Evolutionary conservation across 1,140 invertebrate genomes (phyloP).

Genomic region (Pseudomyrmex dendroicus): DNA sequence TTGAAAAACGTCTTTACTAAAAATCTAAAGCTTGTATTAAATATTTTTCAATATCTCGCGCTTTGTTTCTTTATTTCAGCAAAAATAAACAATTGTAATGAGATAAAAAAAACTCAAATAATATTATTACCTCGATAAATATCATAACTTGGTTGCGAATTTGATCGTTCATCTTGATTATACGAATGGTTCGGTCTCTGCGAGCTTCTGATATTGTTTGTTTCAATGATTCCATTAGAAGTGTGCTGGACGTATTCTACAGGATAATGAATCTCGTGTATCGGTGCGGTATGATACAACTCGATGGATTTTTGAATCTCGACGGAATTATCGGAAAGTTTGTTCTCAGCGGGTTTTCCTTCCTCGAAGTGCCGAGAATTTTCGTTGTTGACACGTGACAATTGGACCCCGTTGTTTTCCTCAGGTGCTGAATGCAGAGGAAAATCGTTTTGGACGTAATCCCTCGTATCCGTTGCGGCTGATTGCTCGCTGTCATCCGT

Average conservation of each 20-base stretch:
- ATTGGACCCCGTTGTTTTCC: conserved; percentile 46
- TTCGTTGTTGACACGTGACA: conserved; percentile 64
- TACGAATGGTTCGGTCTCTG: conserved; percentile 22
- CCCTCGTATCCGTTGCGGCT: neutral
- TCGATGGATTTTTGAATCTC: conserved; percentile 83
- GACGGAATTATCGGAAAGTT: conserved; percentile 57
- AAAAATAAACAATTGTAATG: neutral
- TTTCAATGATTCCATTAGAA: conserved; percentile 26
- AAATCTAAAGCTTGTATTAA: too few relatives aligned
- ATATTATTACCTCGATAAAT: conserved; percentile 28
- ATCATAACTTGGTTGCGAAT: conserved; percentile 16
- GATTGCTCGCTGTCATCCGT: conserved; percentile 54
- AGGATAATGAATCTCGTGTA: conserved; percentile 81
- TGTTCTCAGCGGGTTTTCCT: conserved; percentile 26
- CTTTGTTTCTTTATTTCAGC: neutral
- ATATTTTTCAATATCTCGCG: too few relatives aligned
- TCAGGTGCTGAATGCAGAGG: neutral
- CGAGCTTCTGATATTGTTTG: conserved; percentile 47
- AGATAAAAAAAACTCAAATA: neutral
- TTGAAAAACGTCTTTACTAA: too few relatives aligned
- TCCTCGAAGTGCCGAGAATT: conserved; percentile 44
- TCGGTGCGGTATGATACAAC: conserved; percentile 78
- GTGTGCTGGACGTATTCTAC: conserved; percentile 69
- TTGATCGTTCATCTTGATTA: conserved; percentile 11
- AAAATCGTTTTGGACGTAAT: conserved; percentile 29